These are phyloP conservation scores for Gadopsis marmoratus DNA, from an alignment of 2,797 vertebrate genomes.

Conservation along the genomic window DNA sequence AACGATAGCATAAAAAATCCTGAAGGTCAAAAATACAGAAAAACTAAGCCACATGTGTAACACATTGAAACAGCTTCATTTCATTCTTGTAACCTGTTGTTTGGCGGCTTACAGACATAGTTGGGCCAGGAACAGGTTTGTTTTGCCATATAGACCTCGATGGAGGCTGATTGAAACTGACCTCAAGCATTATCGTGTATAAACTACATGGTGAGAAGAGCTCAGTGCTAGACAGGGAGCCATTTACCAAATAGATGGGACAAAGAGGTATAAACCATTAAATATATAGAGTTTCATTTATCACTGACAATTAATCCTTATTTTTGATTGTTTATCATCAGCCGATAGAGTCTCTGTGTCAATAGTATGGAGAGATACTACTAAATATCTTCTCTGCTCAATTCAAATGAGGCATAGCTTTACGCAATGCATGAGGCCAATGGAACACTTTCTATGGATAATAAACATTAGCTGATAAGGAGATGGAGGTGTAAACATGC, in stretches of 20 bases:
- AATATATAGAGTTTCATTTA: background rate
- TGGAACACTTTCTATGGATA: background rate
- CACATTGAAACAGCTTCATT: background rate
- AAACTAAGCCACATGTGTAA: conserved; percentile 1
- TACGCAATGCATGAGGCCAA: background rate
- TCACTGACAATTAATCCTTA: background rate
- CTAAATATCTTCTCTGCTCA: background rate
- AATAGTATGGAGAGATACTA: background rate
- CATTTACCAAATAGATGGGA: background rate
- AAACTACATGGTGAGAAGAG: background rate
- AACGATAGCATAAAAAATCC: conserved; percentile 14
- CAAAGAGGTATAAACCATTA: background rate
- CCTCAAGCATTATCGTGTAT: background rate
- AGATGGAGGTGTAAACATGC: conserved; percentile 4
- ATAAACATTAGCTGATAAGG: background rate
- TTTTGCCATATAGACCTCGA: background rate
- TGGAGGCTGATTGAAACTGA: background rate
- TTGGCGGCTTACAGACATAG: background rate
- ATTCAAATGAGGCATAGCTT: background rate
- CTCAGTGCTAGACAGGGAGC: background rate
- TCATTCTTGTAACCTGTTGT: background rate
- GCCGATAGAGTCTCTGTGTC: background rate
- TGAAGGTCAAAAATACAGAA: conserved; percentile 22
- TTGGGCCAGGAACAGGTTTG: background rate
- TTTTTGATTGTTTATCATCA: background rate